Base-by-base conservation (phyloP, 2,888 invertebrate genomes). In the Melieria crassipennis region DNA sequence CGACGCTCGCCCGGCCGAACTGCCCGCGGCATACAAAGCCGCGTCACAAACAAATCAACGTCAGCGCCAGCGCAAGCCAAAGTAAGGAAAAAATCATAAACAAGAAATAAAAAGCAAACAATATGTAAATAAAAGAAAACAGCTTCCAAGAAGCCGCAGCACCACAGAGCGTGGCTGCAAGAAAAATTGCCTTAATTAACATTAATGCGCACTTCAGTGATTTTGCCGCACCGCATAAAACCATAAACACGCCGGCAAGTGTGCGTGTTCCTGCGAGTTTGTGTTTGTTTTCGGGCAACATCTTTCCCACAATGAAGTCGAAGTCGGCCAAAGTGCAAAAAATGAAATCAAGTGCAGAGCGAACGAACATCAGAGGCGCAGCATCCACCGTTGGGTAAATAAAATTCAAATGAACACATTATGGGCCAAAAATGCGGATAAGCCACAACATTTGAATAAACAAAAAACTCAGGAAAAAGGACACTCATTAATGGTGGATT, bases 131-230 rank as follows among this genome's bases (percentile, higher is more conserved):
- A 42, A 42, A 60, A 5, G 4, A 56, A 45, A 64, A 47, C 47
- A 67, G 43, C 42, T 42, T 3, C n/a, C 7, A n/a, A 67, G 65
- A 65, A 65, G 65, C 30, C 48, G 43, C 56, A 47, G 43, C n/a
- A 52, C 47, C 46, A 46, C 56, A 46, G n/a, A 42, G 10, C 9
- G 16, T 56, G 52, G 16, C 57, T 7, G 46, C 13, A 70, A 66
- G 58, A 74, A 70, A 66, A 68, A 68, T 71, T 56, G 70, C 72
- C 70, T 76, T 78, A 84, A 84, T 84, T 84, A 84, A 82, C 80
- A 84, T 84, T 84, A 84, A 83, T 82, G 81, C 79, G 79, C 78
- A 78, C 82, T 80, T 81, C 81, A 80, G 76, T 82, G 81, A 80
- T 78, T 83, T 79, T 79, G 77, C n/a, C 42, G 72, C 73, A 74